Evolutionary conservation across 2,797 vertebrate species (phyloP).

Genomic region (Enteromius viviparus): DNA sequence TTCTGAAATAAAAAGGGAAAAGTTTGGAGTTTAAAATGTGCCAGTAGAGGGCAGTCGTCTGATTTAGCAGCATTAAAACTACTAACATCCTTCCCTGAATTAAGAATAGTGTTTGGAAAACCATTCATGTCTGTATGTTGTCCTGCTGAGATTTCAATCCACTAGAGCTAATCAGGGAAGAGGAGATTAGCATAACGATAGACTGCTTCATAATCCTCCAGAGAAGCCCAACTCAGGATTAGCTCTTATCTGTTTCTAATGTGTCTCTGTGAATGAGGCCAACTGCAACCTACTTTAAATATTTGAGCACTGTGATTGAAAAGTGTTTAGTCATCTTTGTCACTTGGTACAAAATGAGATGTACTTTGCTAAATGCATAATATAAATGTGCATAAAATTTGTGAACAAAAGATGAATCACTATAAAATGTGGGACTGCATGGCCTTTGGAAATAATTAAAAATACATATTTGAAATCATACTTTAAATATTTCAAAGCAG

Average conservation of each 20-base stretch:
- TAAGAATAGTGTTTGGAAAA: slow-evolving; percentile 25
- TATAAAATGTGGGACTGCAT: neutral
- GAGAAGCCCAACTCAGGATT: slow-evolving; percentile 30
- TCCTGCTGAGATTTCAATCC: slow-evolving; percentile 43
- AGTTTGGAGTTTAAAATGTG: neutral
- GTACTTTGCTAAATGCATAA: neutral
- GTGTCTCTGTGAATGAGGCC: slow-evolving; percentile 27
- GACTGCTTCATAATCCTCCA: slow-evolving; percentile 43
- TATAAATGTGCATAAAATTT: neutral
- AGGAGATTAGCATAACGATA: slow-evolving; percentile 48
- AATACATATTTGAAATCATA: neutral
- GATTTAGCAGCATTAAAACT: slow-evolving; percentile 17
- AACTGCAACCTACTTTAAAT: neutral
- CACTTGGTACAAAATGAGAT: neutral
- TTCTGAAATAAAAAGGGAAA: slow-evolving; percentile 62
- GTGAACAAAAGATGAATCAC: neutral
- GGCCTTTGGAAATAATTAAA: neutral
- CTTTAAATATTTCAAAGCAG: neutral
- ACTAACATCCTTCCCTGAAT: slow-evolving; percentile 15
- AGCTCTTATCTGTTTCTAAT: slow-evolving; percentile 33
- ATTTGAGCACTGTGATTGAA: neutral
- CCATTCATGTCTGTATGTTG: slow-evolving; percentile 10
- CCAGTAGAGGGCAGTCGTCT: slow-evolving; percentile 8
- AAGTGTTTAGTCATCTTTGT: neutral
- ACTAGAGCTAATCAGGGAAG: slow-evolving; percentile 45